Base-by-base conservation (phyloP, 2,113 vertebrate genomes). In the Marmota monax region DNA sequence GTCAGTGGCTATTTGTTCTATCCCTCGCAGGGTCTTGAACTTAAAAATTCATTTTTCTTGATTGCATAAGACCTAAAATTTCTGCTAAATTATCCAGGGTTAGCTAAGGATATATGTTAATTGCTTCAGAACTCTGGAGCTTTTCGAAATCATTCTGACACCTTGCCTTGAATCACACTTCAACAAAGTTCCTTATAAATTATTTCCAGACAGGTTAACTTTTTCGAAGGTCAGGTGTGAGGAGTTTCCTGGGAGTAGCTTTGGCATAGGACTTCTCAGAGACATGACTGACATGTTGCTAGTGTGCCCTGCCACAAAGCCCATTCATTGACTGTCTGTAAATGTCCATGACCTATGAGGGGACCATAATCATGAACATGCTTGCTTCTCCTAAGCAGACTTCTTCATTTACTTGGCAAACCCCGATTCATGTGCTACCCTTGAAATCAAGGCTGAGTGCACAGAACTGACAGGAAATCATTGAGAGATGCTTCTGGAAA, bases 371-470 rank as follows among this genome's bases (percentile, higher is more conserved):
- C 27, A 42, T 4, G 8, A 39, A 4, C 8, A 72, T 42, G 65
- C 11, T 69, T 92, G 34, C 17, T 82, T 84, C 16, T 56, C 84
- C 48, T 80, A 56, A 84, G 25, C 8, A 16, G 14, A 86, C 4
- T 42, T 45, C 18, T 78, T 83, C 80, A 72, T 91, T 95, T 90
- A 5, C 56, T 45, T 92, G 63, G 76, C 69, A 89, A 96, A 95
- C 13, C n/a, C 29, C 77, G 27, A 20, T 95, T 90, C 39, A 65
- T 23, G 3, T 77, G 79, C 7, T 67, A 37, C 18, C 12, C 12
- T 65, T 95, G 17, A 84, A 83, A 92, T 84, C 2, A 6, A 83
- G 56, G 2, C 39, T 85, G 20, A 86, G 12, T 20, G 34, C 20
- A 84, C 83, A 37, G 72, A 48, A 82, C 10, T 32, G 37, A 72